Conservation (phyloP, 2,888 invertebrate genomes). For the Polyommatus iphigenia region DNA sequence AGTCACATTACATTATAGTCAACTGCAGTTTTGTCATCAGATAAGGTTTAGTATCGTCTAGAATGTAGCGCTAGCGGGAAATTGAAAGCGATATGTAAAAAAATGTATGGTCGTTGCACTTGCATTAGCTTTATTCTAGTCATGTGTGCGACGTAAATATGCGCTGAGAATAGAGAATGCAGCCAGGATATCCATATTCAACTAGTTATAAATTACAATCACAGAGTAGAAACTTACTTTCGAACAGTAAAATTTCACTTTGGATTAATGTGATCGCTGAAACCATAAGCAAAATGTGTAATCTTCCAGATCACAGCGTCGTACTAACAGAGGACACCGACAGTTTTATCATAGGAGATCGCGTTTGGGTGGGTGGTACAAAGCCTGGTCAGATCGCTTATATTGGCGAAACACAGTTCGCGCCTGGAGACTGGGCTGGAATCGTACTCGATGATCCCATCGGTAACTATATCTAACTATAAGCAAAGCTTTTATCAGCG, state of each 20-base stretch:
- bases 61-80: slow-evolving; percentile 53
- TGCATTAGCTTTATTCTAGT: slow-evolving; percentile 66
- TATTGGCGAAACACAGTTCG: slow-evolving; percentile 97
- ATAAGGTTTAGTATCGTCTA: slow-evolving; percentile 55
- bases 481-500: background rate
- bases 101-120: slow-evolving; percentile 65
- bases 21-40: slow-evolving; percentile 74
- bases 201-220: slow-evolving; percentile 52
- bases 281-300: slow-evolving; percentile 22
- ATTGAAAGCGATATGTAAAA: slow-evolving; percentile 65
- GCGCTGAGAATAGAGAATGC: slow-evolving; percentile 58
- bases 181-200: slow-evolving; percentile 57
- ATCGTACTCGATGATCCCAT: slow-evolving; percentile 96
- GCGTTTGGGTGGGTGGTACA: slow-evolving; percentile 95
- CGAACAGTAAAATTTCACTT: slow-evolving; percentile 38
- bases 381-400: slow-evolving; percentile 96
- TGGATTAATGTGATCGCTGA: slow-evolving; percentile 30
- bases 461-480: slow-evolving; percentile 80
- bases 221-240: slow-evolving; percentile 46
- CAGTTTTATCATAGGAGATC: slow-evolving; percentile 96
- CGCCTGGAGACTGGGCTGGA: slow-evolving; percentile 99
- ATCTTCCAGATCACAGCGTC: slow-evolving; percentile 87
- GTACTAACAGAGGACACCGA: slow-evolving; percentile 94
- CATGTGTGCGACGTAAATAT: slow-evolving; percentile 57
- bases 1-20: slow-evolving; percentile 47